Evolutionary conservation across 2,888 invertebrate genomes (phyloP).

Genomic region (Epirrhoe alternata): DNA sequence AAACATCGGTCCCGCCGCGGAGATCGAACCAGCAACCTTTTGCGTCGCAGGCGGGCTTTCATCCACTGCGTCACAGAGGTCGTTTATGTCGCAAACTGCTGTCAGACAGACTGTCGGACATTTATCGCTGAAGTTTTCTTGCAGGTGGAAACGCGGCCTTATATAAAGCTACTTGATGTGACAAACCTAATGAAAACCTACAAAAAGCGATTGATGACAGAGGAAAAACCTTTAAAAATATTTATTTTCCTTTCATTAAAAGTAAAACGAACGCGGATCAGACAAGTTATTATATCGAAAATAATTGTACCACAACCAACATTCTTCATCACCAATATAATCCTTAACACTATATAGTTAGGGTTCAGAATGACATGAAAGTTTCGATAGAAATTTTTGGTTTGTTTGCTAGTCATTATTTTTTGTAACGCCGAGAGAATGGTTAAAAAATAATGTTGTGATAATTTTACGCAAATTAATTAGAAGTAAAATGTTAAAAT

Average conservation of each 20-base stretch:
- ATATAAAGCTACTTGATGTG: slow-evolving; percentile 3
- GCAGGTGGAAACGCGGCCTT: too few species aligned
- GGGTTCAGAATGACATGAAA: slow-evolving; percentile 2
- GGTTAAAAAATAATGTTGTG: neutral
- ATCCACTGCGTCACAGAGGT: too few species aligned
- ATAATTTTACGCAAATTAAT: neutral
- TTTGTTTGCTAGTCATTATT: slow-evolving; percentile 11
- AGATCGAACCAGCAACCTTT: too few species aligned
- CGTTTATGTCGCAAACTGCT: too few species aligned
- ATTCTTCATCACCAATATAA: neutral
- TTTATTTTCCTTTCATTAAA: slow-evolving; percentile 30
- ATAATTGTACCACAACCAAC: slow-evolving; percentile 15
- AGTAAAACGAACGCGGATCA: slow-evolving; percentile 23
- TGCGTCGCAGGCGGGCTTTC: too few species aligned
- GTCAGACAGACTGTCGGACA: too few species aligned
- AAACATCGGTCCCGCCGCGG: too few species aligned
- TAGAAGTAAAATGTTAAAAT: neutral
- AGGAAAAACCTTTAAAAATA: slow-evolving; percentile 20
- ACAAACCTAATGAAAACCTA: slow-evolving; percentile 12
- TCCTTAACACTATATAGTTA: neutral
- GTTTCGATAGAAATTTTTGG: neutral
- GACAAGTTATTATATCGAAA: slow-evolving; percentile 17
- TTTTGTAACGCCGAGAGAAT: slow-evolving; percentile 5
- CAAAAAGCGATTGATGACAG: slow-evolving; percentile 17
- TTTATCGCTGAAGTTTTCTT: too few species aligned